A percentile compares a stretch with the other conserved stretches of the same genome.
Conservation (phyloP, 1,140 invertebrate species). For the Bombus soroeensis region DNA sequence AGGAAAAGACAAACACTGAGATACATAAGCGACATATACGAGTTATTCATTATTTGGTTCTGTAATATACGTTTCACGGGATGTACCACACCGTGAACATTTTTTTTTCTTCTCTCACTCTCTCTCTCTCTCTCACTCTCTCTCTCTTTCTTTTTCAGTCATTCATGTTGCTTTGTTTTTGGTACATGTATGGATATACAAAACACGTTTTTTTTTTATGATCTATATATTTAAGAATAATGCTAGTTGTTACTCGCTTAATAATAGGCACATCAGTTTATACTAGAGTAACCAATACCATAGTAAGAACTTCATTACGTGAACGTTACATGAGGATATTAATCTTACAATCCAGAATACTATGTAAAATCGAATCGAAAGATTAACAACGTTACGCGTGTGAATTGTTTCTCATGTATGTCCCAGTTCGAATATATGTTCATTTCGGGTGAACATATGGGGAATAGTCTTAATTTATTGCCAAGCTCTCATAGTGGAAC, state of each 20-base stretch:
- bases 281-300: constrained; percentile 24
- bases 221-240: not conserved
- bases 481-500: not conserved
- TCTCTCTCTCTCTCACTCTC: too few species aligned
- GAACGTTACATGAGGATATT: constrained; percentile 3
- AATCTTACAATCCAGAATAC: constrained; percentile 18
- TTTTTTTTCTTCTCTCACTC: not conserved
- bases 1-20: not conserved
- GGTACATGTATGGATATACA: constrained; percentile 32
- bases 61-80: constrained; percentile 22
- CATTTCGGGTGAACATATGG: not conserved
- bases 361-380: not conserved
- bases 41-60: constrained; percentile 38
- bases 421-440: not conserved
- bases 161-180: not conserved
- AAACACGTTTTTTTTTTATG: not conserved
- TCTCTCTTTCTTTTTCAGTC: not conserved
- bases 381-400: not conserved
- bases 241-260: not conserved
- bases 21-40: not conserved
- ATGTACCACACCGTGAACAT: constrained; percentile 5
- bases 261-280: constrained; percentile 60
- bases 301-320: not conserved
- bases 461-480: not conserved
- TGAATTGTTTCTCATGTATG: not conserved